phyloP scores from a whole-genome alignment of 2,113 vertebrate species.

The Nymphicus hollandicus region DNA sequence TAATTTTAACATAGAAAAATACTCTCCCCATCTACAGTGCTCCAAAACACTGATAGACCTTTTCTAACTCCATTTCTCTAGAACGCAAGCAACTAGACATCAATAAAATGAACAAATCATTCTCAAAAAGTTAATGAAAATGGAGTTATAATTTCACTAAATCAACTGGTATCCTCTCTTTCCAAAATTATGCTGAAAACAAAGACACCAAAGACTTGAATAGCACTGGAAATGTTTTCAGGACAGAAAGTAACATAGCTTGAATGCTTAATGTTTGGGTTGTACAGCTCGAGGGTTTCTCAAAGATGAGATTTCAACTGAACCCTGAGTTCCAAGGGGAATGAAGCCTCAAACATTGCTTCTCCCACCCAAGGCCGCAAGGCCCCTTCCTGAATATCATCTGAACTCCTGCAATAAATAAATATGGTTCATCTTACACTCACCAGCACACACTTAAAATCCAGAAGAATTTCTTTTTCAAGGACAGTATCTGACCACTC shows the following conservation, averaged over 20 bases:
- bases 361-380: background rate
- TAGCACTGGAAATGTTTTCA: background rate
- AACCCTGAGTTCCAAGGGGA: background rate
- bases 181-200: background rate
- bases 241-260: background rate
- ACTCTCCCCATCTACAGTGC: background rate
- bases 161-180: background rate
- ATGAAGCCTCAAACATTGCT: background rate
- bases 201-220: background rate
- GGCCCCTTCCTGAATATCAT: background rate
- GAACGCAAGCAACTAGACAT: background rate
- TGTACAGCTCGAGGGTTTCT: background rate
- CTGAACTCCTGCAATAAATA: background rate
- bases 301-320: rapidly evolving
- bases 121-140: background rate
- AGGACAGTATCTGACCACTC: background rate
- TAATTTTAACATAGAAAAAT: background rate
- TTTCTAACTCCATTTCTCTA: background rate
- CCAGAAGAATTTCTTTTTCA: background rate
- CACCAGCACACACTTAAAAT: background rate
- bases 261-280: background rate
- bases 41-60: background rate
- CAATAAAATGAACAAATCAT: background rate
- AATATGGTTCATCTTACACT: background rate
- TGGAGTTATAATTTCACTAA: background rate